These are phyloP conservation scores for Anthopleura sola DNA, from an alignment of 64 coral and sea anemone species.

Conservation along the genomic window DNA sequence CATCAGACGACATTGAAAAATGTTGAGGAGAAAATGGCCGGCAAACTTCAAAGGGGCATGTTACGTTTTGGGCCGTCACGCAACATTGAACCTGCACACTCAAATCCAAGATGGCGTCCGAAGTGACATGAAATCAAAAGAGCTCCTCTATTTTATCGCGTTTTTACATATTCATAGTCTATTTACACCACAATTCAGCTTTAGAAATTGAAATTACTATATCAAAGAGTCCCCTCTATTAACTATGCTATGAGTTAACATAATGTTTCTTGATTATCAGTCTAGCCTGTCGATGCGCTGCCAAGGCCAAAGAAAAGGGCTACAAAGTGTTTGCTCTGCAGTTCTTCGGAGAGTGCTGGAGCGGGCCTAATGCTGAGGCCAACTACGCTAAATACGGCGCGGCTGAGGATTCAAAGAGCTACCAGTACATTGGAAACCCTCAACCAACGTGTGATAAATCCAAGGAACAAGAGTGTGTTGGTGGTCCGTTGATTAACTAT, in stretches of 20 bases:
- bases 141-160: too few relatives aligned
- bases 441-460: conserved; percentile 37
- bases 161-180: not conserved
- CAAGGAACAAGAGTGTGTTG: conserved; percentile 56
- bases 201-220: too few relatives aligned
- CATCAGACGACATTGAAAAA: too few relatives aligned
- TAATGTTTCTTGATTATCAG: not conserved
- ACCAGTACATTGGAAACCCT: conserved; percentile 23
- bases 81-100: too few relatives aligned
- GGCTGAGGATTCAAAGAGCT: conserved; percentile 2
- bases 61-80: too few relatives aligned
- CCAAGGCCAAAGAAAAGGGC: conserved; percentile 28
- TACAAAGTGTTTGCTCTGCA: conserved; percentile 65
- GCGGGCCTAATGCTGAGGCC: conserved; percentile 24
- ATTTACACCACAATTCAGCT: too few relatives aligned
- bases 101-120: too few relatives aligned
- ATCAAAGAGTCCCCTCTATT: too few relatives aligned
- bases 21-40: too few relatives aligned
- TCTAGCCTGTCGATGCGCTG: conserved; percentile 65
- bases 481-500: conserved; percentile 46
- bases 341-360: conserved; percentile 79
- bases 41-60: too few relatives aligned
- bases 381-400: conserved; percentile 45
- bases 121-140: too few relatives aligned
- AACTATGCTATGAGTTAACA: not conserved